These are phyloP conservation scores for Ammospiza nelsoni DNA, from an alignment of 2,113 vertebrate genomes.

Conservation along the genomic window DNA sequence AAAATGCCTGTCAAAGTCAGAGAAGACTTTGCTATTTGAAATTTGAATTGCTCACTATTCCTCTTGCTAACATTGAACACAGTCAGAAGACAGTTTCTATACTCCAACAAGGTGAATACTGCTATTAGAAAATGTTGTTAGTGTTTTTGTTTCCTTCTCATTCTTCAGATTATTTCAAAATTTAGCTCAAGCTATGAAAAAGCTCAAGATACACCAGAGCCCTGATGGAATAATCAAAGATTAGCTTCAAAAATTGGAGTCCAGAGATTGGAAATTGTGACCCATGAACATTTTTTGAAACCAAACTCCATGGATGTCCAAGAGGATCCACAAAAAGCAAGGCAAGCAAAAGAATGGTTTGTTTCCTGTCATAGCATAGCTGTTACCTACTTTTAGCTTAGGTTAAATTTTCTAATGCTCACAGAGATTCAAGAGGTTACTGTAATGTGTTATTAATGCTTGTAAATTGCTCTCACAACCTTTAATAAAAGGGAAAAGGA, in stretches of 20 bases:
- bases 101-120: neutral
- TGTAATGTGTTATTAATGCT: conserved; percentile 8
- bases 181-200: neutral
- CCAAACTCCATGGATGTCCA: neutral
- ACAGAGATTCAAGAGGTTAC: neutral
- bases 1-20: neutral
- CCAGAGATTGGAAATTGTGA: neutral
- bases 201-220: neutral
- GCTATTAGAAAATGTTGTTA: neutral
- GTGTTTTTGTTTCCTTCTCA: neutral
- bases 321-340: neutral
- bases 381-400: neutral
- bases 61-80: neutral
- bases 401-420: neutral
- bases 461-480: conserved; percentile 35
- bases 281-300: neutral
- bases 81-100: neutral
- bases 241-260: neutral
- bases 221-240: neutral
- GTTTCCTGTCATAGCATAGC: neutral
- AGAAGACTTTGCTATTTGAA: neutral
- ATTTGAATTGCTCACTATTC: neutral
- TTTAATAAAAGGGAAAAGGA: conserved; percentile 14
- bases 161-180: neutral
- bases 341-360: neutral